These are phyloP conservation scores for Campoletis raptor DNA, from an alignment of 2,888 invertebrate genomes.

Conservation along the genomic window DNA sequence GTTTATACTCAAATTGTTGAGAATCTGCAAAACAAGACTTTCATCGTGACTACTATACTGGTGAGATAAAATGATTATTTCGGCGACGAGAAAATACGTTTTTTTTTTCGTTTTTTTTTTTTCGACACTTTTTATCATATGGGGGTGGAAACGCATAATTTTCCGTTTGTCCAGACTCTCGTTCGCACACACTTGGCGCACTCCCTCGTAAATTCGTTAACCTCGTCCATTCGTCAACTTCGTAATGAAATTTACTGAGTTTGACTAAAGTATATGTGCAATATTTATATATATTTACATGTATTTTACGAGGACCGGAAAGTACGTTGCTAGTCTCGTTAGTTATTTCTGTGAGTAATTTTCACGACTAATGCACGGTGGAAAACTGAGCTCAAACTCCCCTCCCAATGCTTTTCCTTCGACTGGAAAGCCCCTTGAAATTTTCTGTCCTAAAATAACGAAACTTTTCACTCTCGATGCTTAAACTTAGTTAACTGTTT, in stretches of 20 bases:
- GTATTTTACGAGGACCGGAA: slow-evolving; percentile 28
- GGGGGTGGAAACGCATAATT: slow-evolving; percentile 26
- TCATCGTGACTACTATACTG: slow-evolving; percentile 95
- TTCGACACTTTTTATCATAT: not conserved
- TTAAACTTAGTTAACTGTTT: slow-evolving; percentile 8
- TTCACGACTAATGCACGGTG: slow-evolving; percentile 23
- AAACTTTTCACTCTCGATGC: slow-evolving; percentile 2
- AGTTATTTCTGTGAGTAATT: slow-evolving; percentile 58
- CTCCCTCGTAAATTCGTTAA: slow-evolving; percentile 26
- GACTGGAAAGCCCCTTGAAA: not conserved
- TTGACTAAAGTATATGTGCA: slow-evolving; percentile 42
- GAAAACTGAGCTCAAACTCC: not conserved
- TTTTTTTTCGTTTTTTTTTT: not conserved
- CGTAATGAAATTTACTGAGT: slow-evolving; percentile 54
- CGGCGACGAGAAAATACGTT: not conserved
- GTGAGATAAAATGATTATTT: slow-evolving; percentile 86
- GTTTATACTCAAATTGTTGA: slow-evolving; percentile 95
- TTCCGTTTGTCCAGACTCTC: slow-evolving; percentile 31
- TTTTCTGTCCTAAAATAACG: slow-evolving; percentile 11
- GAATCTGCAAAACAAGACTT: slow-evolving; percentile 95
- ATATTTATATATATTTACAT: slow-evolving; percentile 3
- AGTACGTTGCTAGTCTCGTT: slow-evolving; percentile 52
- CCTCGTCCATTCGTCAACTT: slow-evolving; percentile 53
- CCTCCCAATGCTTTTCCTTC: not conserved
- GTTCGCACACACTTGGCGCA: not conserved